Base-by-base conservation (phyloP, 2,888 invertebrate species). In the Argyra leucocephala region DNA sequence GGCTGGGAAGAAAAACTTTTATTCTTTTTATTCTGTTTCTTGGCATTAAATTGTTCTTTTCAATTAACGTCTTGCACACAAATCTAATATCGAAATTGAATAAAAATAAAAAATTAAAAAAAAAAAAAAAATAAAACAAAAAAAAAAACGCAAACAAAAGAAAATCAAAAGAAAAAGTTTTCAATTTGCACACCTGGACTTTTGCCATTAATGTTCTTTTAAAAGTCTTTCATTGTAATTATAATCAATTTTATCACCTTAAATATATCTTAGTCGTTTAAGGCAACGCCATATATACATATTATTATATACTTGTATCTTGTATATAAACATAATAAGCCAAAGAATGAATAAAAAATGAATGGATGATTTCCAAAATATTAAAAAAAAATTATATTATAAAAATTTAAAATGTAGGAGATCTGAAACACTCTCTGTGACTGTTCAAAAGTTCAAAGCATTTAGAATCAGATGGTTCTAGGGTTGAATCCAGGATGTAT, bases 1-100 rank as follows among this genome's bases (percentile, higher is more conserved):
- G 18, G 18, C 15, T 18, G 5, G 18, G 18, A 37, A 37, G 18
- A 15, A 48, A 48, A 9, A n/a, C 2, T 48, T 48, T 48, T 37
- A 37, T 37, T 10, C 15, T 12, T n/a, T 6, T 2, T 12, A 18
- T 48, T 48, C 48, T 48, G 5, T 48, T 9, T 48, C n/a, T 48
- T 48, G 48, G 48, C n/a, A 48, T 48, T 48, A 48, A 48, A 48
- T 48, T 48, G 48, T 48, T 48, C 48, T 48, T 48, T 48, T 48
- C 48, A 48, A 48, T 48, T 48, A 48, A 48, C n/a, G 48, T 48
- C 48, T 48, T 48, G 48, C 48, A 48, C 48, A 48, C 18, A 48
- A 48, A 48, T 18, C 9, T n/a, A 48, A n/a, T 18, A 48, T 48
- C 48, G 18, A 15, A 9, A 48, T 48, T 48, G 9, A 48, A 31